These are phyloP conservation scores for Scaptomyza polygonia DNA, from an alignment of 2,888 invertebrate genomes.

Conservation along the genomic window DNA sequence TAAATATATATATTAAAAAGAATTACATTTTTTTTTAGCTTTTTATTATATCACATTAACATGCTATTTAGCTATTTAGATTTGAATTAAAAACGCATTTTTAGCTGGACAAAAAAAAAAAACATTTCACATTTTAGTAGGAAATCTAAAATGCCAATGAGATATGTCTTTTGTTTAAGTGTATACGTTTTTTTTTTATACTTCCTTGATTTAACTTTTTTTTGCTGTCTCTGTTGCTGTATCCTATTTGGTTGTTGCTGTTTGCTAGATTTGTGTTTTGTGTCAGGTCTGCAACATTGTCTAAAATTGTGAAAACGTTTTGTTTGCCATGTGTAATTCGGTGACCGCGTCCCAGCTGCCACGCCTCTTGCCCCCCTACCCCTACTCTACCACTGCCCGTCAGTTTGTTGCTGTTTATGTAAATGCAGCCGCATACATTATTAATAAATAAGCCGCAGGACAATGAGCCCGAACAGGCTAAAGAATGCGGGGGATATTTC, in stretches of 20 bases:
- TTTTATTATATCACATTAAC: no score
- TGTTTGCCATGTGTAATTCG: constrained; percentile 55
- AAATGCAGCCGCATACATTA: constrained; percentile 56
- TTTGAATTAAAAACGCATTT: background rate
- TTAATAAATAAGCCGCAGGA: constrained; percentile 52
- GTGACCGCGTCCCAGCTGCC: constrained; percentile 36
- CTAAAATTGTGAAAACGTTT: constrained; percentile 46
- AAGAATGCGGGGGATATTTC: background rate
- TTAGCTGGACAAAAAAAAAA: no score
- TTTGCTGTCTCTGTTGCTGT: background rate
- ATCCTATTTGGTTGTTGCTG: background rate
- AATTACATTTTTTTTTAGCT: no score
- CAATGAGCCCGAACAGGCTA: constrained; percentile 2
- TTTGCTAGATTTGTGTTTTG: constrained; percentile 25
- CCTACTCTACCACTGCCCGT: background rate
- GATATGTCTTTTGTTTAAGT: constrained; percentile 12
- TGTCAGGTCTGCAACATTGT: constrained; percentile 44
- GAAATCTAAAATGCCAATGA: no score
- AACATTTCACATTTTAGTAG: no score
- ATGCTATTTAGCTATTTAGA: background rate
- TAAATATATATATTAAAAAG: no score
- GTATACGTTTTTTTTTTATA: background rate
- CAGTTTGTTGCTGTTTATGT: constrained; percentile 26
- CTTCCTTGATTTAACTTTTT: constrained; percentile 6
- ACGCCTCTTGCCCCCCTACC: constrained; percentile 7